Base-by-base conservation (phyloP, 2,888 invertebrate species). In the Tachina lurida region DNA sequence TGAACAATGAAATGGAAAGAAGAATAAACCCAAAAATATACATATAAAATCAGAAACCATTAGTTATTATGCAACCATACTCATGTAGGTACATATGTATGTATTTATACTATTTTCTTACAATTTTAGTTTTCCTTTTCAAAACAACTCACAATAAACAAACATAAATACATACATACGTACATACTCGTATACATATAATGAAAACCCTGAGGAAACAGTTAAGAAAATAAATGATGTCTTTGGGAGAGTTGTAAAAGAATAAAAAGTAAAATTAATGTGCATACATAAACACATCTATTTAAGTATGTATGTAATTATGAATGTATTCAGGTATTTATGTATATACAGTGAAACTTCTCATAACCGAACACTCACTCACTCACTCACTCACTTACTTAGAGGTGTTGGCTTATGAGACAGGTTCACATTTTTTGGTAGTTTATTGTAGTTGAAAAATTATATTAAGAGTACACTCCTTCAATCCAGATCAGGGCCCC, bases 51-150 rank as follows among this genome's bases (percentile, higher is more conserved):
- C 62, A 62, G 60, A 81, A 70, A 68, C 84, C 79, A 84, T 84
- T 84, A 80, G 84, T 76, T 84, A 84, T 78, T 78, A 74, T 79
- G 74, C 78, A 73, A 74, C 70, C 67, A 17, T 67, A 56, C 67
- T 68, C 13, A 31, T 31, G 4, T 4, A 31, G 2, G 31, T 15
- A 58, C 31, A 19, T 10, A 10, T 54, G 19, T 8, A 47, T 47
- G n/a, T n/a, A 49, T n/a, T 8, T n/a, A 49, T n/a, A 49, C 31
- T 31, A 0, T 31, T 31, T 31, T 31, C 31, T 7, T 31, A 7
- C 7, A 31, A 31, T 31, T 7, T 31, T 7, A 31, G 31, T 31
- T 31, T 31, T 31, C 31, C 31, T 31, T 31, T 31, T 31, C 31
- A 31, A 31, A 31, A 31, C 31, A 31, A 31, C 31, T 31, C 31